Percentiles rank a stretch among this genome's conserved stretches.
These are phyloP conservation scores for Botrylloides violaceus DNA, from an alignment of 23 tunicate species.

Conservation along the genomic window DNA sequence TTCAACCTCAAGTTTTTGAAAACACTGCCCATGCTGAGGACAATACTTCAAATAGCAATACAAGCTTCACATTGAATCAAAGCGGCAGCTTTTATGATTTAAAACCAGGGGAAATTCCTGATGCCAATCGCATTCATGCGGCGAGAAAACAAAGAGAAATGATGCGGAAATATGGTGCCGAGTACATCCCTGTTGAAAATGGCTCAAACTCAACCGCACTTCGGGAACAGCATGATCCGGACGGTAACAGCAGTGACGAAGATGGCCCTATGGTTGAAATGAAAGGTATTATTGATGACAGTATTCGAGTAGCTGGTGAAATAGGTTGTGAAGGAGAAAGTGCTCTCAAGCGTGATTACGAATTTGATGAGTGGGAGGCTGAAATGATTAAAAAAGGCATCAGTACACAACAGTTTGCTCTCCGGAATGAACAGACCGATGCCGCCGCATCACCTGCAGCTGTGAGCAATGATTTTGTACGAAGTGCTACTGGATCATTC, in stretches of 20 bases:
- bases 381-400: constrained; percentile 82
- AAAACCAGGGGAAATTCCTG: constrained; percentile 60
- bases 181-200: constrained; percentile 51
- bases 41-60: background rate
- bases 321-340: constrained; percentile 29
- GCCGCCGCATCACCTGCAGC: background rate
- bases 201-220: constrained; percentile 40
- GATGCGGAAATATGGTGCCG: constrained; percentile 84
- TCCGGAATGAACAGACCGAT: background rate
- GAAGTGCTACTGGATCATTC: background rate
- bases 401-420: constrained; percentile 24
- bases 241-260: constrained; percentile 54
- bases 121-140: constrained; percentile 81
- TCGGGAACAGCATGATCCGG: constrained; percentile 68
- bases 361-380: constrained; percentile 86
- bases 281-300: constrained; percentile 51
- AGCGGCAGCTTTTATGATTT: constrained; percentile 23
- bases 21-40: background rate
- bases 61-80: background rate
- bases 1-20: background rate
- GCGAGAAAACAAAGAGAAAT: constrained; percentile 82
- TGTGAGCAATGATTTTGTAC: background rate
- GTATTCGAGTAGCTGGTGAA: constrained; percentile 51
- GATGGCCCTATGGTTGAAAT: constrained; percentile 52
- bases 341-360: constrained; percentile 49